A percentile compares a stretch with the other conserved stretches of the same genome.
These are phyloP conservation scores for Hippopotamyrus pictus DNA, from an alignment of 2,797 vertebrate species.

Conservation along the genomic window DNA sequence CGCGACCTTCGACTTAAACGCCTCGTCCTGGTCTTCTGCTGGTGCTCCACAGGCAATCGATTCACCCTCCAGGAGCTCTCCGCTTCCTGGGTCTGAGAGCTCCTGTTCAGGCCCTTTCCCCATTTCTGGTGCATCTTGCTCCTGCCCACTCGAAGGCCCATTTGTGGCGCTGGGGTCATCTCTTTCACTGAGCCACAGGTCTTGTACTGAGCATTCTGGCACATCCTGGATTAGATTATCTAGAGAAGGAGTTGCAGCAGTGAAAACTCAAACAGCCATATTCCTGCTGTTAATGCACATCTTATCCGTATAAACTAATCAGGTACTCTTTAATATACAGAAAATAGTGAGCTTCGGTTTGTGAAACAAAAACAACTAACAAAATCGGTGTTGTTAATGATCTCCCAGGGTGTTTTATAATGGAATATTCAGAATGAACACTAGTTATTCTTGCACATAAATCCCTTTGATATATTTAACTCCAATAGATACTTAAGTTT, in stretches of 20 bases:
- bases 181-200: slow-evolving; percentile 30
- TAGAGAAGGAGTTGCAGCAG: not conserved
- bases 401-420: not conserved
- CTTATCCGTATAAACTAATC: not conserved
- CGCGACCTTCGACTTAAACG: slow-evolving; percentile 25
- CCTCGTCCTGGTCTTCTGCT: slow-evolving; percentile 34
- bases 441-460: not conserved
- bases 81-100: slow-evolving; percentile 36
- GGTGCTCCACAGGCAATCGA: slow-evolving; percentile 24
- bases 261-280: slow-evolving; percentile 2
- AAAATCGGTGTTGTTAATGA: not conserved
- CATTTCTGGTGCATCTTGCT: slow-evolving; percentile 29
- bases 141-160: slow-evolving; percentile 30
- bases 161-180: slow-evolving; percentile 30
- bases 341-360: not conserved
- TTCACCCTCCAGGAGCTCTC: slow-evolving; percentile 29
- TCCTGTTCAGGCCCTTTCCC: slow-evolving; percentile 36
- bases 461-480: not conserved
- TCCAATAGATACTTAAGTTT: not conserved
- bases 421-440: not conserved
- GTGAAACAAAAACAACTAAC: not conserved
- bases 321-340: not conserved
- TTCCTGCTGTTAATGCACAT: slow-evolving; percentile 8
- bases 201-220: slow-evolving; percentile 39
- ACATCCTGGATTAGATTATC: not conserved